Conservation (phyloP, 2,888 invertebrate genomes). For the Spialia ferax region DNA sequence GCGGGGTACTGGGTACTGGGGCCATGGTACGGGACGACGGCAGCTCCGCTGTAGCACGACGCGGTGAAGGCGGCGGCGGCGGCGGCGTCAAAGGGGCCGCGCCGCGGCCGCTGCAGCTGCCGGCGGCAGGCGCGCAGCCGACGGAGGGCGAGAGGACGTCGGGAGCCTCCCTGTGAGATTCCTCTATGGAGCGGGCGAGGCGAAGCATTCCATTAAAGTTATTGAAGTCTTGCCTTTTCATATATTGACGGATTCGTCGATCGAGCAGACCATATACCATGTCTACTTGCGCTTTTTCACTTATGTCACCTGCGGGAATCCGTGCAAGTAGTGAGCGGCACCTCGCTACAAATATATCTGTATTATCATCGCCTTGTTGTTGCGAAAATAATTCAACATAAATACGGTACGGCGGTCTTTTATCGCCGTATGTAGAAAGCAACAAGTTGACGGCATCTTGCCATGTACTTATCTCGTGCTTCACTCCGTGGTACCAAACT, state of each 20-base stretch:
- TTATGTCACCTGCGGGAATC: background rate
- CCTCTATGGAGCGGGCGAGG: background rate
- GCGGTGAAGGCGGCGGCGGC: background rate
- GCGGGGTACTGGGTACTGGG: background rate
- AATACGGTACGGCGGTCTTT: constrained; percentile 1
- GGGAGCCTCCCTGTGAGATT: background rate
- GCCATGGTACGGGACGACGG: background rate
- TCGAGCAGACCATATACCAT: background rate
- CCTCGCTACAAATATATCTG: background rate
- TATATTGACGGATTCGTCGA: background rate
- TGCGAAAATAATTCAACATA: background rate
- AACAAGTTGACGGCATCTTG: background rate
- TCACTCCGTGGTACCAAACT: constrained; percentile 2
- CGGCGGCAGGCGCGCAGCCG: background rate
- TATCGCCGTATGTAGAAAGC: constrained; percentile 1
- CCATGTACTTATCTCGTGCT: constrained; percentile 1
- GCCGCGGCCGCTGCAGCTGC: background rate
- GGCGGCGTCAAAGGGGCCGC: constrained; percentile 1
- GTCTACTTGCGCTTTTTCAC: background rate
- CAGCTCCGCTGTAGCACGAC: background rate
- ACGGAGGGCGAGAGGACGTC: background rate
- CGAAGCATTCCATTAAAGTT: background rate
- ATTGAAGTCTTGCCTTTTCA: background rate
- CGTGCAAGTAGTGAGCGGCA: background rate
- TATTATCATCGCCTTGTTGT: background rate